A percentile compares a stretch with the other conserved stretches of the same genome.
phyloP scores from a whole-genome alignment of 2,797 vertebrate genomes.

The Muraenolepis orangiensis region DNA sequence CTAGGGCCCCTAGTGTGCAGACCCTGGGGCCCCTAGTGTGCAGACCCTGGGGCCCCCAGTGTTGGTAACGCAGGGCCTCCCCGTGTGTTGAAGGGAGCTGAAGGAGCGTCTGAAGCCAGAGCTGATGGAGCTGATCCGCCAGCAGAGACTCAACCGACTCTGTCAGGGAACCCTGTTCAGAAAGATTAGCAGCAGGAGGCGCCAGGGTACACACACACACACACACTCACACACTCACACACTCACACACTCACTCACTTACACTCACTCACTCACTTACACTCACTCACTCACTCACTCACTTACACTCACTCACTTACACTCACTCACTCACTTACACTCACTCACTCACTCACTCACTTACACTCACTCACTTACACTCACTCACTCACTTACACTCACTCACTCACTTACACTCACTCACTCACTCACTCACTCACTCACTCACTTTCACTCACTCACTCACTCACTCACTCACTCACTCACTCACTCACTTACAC shows the following conservation, averaged over 20 bases:
- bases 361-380: no score
- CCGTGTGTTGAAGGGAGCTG: conserved; percentile 75
- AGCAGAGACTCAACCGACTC: conserved; percentile 90
- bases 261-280: neutral
- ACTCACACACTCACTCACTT: neutral
- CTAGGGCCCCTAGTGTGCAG: no score
- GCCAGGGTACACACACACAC: conserved; percentile 77
- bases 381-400: no score
- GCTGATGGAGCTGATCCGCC: conserved; percentile 87
- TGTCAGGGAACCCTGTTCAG: conserved; percentile 92
- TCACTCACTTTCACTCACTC: no score
- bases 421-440: no score
- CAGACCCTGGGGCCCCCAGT: neutral
- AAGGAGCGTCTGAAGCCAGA: conserved; percentile 92
- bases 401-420: no score
- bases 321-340: neutral
- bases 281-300: neutral
- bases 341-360: no score
- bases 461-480: no score
- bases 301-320: neutral
- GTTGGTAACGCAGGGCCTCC: neutral
- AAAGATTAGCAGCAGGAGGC: conserved; percentile 92
- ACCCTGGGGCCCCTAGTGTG: no score
- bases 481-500: no score
- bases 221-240: neutral